Evolutionary conservation across 2,113 vertebrate genomes (phyloP).

Genomic region (Fukomys damarensis): DNA sequence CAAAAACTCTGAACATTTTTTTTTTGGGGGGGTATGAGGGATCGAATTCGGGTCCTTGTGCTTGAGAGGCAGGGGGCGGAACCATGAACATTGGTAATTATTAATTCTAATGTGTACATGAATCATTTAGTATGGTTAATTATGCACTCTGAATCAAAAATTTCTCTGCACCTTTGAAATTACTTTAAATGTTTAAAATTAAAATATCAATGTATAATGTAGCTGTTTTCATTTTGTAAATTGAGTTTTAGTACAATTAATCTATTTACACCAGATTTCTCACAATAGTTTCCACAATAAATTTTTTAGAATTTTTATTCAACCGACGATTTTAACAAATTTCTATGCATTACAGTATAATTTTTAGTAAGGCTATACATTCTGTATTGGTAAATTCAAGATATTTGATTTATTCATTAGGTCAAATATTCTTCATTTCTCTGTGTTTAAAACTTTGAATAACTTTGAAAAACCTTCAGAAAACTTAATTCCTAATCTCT

Average conservation of each 20-base stretch:
- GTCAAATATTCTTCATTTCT: neutral
- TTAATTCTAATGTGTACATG: neutral
- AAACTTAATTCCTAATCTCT: neutral
- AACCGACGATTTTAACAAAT: neutral
- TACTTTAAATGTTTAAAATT: neutral
- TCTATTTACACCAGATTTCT: neutral
- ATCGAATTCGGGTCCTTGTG: too few species aligned
- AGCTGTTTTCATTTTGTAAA: neutral
- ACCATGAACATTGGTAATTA: neutral
- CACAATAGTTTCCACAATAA: neutral
- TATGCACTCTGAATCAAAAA: neutral
- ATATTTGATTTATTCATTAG: neutral
- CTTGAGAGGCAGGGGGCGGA: too few species aligned
- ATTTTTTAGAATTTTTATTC: neutral
- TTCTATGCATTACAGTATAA: neutral
- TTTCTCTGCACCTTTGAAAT: neutral
- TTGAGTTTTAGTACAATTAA: neutral
- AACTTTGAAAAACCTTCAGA: neutral
- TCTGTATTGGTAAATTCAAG: neutral
- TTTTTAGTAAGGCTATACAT: neutral
- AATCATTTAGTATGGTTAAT: neutral
- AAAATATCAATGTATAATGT: neutral
- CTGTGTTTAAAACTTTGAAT: neutral
- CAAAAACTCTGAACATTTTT: neutral
- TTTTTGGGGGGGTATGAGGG: too few species aligned